Base-by-base conservation (phyloP, 2,888 invertebrate species). In the Drosophila eohydei region DNA sequence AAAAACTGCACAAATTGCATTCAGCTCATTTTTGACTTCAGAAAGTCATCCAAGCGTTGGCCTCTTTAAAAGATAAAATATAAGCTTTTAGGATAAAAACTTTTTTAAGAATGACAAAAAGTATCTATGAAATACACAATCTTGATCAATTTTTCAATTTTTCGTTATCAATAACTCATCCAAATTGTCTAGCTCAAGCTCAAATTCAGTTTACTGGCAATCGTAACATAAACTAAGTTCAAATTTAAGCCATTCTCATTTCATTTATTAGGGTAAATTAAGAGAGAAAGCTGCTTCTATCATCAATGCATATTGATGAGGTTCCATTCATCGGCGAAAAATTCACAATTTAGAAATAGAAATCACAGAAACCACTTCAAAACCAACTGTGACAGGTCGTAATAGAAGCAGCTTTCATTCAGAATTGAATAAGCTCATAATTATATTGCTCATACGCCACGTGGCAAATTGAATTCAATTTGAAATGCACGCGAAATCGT, bases 401-500 rank as follows among this genome's bases (percentile, higher is more conserved):
- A 16, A 38, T 44, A 6, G 12, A 5, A 2, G 3, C 21, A 12
- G 28, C 26, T 58, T 41, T 67, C 28, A 57, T 54, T 67, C 16
- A 58, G 52, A 62, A 44, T 50, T 55, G 11, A 60, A 68, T 55
- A 50, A 61, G 32, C 40, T 38, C 48, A 50, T 61, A 73, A 58
- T 72, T 55, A 41, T 52, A 58, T 63, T 58, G 34, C 12, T 16
- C 21, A 41, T 57, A 68, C 52, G 41, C 40, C 58, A 64, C 51
- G 48, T 41, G 21, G 12, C 38, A 2, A 6, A 52, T 36, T 52
- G 40, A 56, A 62, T 59, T 62, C 44, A 58, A 64, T 41, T 59
- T 34, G 30, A 73, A 66, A 59, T 70, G 62, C 58, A 56, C 46
- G 36, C 44, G 61, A 54, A 61, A 52, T 72, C 51, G 64, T 48